A percentile compares a stretch with the other conserved stretches of the same genome.
These are phyloP conservation scores for Nestor notabilis DNA, from an alignment of 2,113 vertebrate genomes.

Conservation along the genomic window DNA sequence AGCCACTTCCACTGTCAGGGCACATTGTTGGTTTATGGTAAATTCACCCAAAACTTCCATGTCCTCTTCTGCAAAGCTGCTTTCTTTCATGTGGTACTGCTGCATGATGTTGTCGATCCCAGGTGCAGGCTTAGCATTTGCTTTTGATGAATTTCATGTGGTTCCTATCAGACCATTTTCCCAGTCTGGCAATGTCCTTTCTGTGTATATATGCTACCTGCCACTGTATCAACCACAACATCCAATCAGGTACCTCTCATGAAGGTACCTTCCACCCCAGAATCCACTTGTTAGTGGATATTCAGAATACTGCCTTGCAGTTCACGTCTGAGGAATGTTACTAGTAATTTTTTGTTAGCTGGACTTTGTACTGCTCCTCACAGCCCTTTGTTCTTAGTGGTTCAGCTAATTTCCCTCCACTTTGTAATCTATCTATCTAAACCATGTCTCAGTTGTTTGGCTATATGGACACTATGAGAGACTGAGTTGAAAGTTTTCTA, in stretches of 20 bases:
- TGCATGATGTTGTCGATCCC: not conserved
- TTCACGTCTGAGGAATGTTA: not conserved
- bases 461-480: not conserved
- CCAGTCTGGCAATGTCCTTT: not conserved
- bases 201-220: not conserved
- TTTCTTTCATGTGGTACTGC: not conserved
- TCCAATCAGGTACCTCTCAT: not conserved
- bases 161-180: not conserved
- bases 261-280: not conserved
- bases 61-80: not conserved
- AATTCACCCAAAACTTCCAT: not conserved
- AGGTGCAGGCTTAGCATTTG: not conserved
- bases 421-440: not conserved
- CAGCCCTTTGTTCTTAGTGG: not conserved
- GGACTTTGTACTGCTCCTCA: not conserved
- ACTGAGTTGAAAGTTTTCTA: not conserved
- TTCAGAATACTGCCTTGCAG: not conserved
- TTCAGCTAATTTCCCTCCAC: not conserved
- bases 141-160: not conserved
- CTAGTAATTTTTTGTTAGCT: not conserved
- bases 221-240: not conserved
- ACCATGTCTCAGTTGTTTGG: not conserved
- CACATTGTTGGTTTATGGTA: not conserved
- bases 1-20: not conserved
- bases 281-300: not conserved